phyloP scores from a whole-genome alignment of 2,888 invertebrate species.

The Chloroclysta siterata region DNA sequence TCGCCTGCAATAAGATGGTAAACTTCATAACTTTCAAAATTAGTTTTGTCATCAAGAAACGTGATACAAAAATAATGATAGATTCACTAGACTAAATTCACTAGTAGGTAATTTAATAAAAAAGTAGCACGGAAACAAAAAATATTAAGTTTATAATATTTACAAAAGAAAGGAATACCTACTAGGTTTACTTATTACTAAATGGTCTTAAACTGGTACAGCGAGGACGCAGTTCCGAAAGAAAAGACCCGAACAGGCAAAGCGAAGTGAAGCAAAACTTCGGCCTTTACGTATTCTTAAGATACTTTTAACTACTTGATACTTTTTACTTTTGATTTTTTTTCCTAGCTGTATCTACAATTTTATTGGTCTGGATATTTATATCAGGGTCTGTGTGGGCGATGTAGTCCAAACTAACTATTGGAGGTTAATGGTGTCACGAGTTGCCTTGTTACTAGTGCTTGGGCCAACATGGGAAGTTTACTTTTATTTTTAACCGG shows the following conservation, averaged over 20 bases:
- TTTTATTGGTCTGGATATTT: conserved; percentile 12
- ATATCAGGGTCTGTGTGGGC: conserved; percentile 17
- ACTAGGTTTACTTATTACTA: background rate
- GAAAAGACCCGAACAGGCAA: background rate
- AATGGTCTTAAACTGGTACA: background rate
- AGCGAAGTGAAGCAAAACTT: background rate
- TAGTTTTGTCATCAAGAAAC: too few species aligned
- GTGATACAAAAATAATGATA: too few species aligned
- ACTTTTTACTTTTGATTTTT: background rate
- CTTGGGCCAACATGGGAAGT: background rate
- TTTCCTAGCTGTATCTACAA: conserved; percentile 1
- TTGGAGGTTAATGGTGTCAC: background rate
- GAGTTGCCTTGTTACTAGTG: background rate
- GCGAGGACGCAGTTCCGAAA: too few species aligned
- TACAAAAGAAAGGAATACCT: background rate
- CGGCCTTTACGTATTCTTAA: too few species aligned
- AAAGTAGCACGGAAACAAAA: too few species aligned
- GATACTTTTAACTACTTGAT: too few species aligned
- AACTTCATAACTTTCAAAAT: too few species aligned
- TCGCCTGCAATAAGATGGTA: background rate
- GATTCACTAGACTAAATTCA: too few species aligned
- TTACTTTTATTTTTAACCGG: background rate
- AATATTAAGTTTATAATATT: too few species aligned
- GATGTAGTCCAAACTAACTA: conserved; percentile 9
- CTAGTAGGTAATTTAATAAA: too few species aligned